Percentiles rank a stretch among this genome's conserved stretches.
Conservation (phyloP, 2,797 vertebrate species). For the Sebastes kiyomatsui region DNA sequence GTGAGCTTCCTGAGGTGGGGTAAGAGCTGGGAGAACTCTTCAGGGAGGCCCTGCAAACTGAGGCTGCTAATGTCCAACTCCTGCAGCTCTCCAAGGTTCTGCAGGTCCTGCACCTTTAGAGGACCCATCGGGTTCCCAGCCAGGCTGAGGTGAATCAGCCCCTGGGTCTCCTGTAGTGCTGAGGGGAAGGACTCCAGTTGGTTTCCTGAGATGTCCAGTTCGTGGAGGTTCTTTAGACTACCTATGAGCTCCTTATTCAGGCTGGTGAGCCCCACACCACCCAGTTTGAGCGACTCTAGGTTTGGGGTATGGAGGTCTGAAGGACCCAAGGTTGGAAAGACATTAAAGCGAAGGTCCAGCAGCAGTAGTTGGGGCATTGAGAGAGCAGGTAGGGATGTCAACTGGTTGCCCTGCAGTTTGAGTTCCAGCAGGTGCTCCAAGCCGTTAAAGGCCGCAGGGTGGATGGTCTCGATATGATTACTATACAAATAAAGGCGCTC, state of each 20-base stretch:
- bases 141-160: slow-evolving; percentile 88
- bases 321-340: slow-evolving; percentile 78
- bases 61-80: slow-evolving; percentile 93
- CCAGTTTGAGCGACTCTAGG: slow-evolving; percentile 90
- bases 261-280: slow-evolving; percentile 86
- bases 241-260: slow-evolving; percentile 87
- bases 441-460: slow-evolving; percentile 87
- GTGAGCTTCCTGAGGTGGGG: slow-evolving; percentile 86
- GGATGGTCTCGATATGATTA: slow-evolving; percentile 90
- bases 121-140: slow-evolving; percentile 89
- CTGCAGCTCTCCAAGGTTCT: slow-evolving; percentile 84
- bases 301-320: slow-evolving; percentile 85
- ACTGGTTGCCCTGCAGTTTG: slow-evolving; percentile 91
- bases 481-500: slow-evolving; percentile 94
- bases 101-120: slow-evolving; percentile 85
- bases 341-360: slow-evolving; percentile 93
- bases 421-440: slow-evolving; percentile 91
- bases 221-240: slow-evolving; percentile 89
- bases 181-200: slow-evolving; percentile 82
- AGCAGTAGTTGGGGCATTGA: slow-evolving; percentile 88
- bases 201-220: slow-evolving; percentile 93
- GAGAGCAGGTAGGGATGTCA: slow-evolving; percentile 84
- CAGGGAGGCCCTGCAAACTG: slow-evolving; percentile 89
- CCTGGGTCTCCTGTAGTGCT: slow-evolving; percentile 80
- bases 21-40: slow-evolving; percentile 86